Percentiles rank a stretch among this genome's conserved stretches.
phyloP scores from a whole-genome alignment of 1,140 invertebrate species.

The Homarus americanus region DNA sequence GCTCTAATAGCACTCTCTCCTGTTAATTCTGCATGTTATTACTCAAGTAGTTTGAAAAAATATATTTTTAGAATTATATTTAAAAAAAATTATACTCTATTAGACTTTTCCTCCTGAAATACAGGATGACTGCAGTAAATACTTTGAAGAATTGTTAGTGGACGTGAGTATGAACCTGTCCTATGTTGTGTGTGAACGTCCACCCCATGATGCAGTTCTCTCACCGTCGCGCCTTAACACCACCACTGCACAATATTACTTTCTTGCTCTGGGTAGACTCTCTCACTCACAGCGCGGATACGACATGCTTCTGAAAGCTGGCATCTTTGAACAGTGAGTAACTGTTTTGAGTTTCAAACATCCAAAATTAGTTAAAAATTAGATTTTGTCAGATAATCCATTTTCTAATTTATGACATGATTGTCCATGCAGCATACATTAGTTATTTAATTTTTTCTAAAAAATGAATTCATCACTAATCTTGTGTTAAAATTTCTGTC shows the following conservation, averaged over 20 bases:
- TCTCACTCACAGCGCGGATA: slow-evolving; percentile 85
- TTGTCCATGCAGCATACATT: background rate
- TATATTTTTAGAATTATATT: too few relatives aligned
- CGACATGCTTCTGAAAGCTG: slow-evolving; percentile 86
- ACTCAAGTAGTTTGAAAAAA: too few relatives aligned
- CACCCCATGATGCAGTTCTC: slow-evolving; percentile 91
- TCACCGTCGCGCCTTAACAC: slow-evolving; percentile 92
- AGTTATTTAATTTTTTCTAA: too few relatives aligned
- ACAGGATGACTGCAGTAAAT: slow-evolving; percentile 79
- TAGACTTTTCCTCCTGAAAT: slow-evolving; percentile 73
- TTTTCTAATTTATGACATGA: background rate
- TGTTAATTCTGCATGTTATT: too few relatives aligned
- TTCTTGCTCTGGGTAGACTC: slow-evolving; percentile 94
- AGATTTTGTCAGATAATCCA: too few relatives aligned
- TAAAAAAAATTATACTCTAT: background rate
- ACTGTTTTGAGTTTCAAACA: background rate
- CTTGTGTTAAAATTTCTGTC: too few relatives aligned
- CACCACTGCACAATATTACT: slow-evolving; percentile 95
- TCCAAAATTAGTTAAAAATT: background rate
- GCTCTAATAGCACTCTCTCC: too few relatives aligned
- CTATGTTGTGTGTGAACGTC: slow-evolving; percentile 85
- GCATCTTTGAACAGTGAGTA: slow-evolving; percentile 86
- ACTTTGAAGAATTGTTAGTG: slow-evolving; percentile 87
- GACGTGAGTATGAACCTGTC: slow-evolving; percentile 89
- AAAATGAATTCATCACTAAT: too few relatives aligned